Evolutionary conservation across 2,888 invertebrate genomes (phyloP).

Genomic region (Nezara viridula): DNA sequence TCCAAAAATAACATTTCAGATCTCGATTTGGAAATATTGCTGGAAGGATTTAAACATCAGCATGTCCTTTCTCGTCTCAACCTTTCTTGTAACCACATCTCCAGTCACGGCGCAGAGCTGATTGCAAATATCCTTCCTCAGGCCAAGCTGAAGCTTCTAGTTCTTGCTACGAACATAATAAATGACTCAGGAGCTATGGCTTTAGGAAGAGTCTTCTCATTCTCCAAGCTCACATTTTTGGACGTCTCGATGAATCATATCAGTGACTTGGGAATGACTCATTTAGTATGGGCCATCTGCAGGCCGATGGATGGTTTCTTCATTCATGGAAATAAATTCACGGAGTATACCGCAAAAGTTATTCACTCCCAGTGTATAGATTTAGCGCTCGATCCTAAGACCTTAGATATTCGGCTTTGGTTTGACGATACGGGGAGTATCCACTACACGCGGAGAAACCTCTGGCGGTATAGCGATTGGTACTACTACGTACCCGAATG

Average conservation of each 20-base stretch:
- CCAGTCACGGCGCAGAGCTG: neutral
- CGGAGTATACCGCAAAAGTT: neutral
- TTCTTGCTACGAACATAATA: neutral
- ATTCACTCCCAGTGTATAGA: neutral
- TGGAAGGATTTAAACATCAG: neutral
- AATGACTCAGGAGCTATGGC: neutral
- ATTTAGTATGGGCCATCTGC: neutral
- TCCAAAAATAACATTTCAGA: neutral
- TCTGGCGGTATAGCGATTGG: neutral
- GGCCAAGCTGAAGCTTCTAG: neutral
- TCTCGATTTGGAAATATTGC: neutral
- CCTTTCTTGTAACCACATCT: neutral
- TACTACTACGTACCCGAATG: neutral
- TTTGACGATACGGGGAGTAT: neutral
- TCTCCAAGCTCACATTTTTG: neutral
- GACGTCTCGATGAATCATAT: neutral
- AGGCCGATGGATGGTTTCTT: slow-evolving; percentile 24
- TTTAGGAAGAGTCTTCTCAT: neutral
- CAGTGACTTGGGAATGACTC: neutral
- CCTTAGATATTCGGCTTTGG: neutral
- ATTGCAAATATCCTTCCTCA: neutral
- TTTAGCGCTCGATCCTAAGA: neutral
- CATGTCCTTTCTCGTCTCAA: neutral
- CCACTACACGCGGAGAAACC: neutral
- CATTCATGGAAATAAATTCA: neutral